Evolutionary conservation across 92 coral and sea anemone species (phyloP).

Genomic region (Parazoanthus darwini): DNA sequence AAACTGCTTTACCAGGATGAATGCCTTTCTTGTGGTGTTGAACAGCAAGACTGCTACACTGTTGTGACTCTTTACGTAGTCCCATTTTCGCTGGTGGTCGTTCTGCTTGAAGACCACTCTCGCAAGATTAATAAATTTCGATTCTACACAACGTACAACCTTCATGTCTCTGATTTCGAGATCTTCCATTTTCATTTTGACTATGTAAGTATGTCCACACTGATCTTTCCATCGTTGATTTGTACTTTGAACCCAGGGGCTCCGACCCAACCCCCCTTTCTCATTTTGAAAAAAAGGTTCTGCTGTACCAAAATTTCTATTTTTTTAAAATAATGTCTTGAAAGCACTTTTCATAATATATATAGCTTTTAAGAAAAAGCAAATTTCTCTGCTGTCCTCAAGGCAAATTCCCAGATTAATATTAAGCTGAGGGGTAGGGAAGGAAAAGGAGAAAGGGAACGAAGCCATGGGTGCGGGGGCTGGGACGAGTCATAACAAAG

Average conservation of each 20-base stretch:
- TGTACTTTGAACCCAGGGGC: background rate
- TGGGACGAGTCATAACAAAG: conserved; percentile 28
- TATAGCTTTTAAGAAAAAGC: too few relatives aligned
- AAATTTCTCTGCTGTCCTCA: too few relatives aligned
- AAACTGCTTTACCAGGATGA: conserved; percentile 93
- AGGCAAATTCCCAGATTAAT: too few relatives aligned
- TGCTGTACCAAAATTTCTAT: background rate
- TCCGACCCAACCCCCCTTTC: background rate
- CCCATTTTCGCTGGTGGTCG: conserved; percentile 73
- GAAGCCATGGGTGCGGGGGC: background rate
- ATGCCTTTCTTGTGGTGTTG: conserved; percentile 90
- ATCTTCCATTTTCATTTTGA: conserved; percentile 51
- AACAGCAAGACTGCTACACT: conserved; percentile 74
- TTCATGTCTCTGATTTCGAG: conserved; percentile 70
- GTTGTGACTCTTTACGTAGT: conserved; percentile 74
- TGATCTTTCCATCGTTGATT: background rate
- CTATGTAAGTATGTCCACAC: background rate
- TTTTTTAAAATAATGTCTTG: background rate
- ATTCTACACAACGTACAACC: conserved; percentile 85
- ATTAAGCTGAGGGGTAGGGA: background rate
- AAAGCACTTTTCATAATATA: background rate
- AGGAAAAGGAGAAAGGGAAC: too few relatives aligned
- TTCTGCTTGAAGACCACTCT: conserved; percentile 93
- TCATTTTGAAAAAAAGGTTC: background rate
- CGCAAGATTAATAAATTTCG: conserved; percentile 78